Base-by-base conservation (phyloP, 2,888 invertebrate genomes). In the Tetragonula carbonaria region DNA sequence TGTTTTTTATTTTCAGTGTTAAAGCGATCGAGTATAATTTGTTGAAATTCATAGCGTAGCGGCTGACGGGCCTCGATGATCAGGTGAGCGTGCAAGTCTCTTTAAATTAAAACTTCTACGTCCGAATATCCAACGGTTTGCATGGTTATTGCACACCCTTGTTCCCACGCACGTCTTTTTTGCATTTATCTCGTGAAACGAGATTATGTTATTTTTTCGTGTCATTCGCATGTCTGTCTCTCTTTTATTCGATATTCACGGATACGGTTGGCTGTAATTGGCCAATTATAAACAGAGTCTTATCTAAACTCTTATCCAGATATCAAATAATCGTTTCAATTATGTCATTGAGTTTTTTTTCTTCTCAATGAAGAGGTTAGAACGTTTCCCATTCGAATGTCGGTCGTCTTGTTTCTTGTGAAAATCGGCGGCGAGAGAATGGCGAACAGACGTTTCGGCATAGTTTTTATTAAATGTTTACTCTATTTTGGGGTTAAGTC, bases 401-500 rank as follows among this genome's bases (percentile, higher is more conserved):
- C 67, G 55, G 45, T n/a, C 57, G 13, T 8, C 5, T 57, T 74
- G 79, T 55, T 28, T 59, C n/a, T 18, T 2, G 14, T 65, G 33
- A 11, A 57, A 77, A 50, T 62, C 4, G 1, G 66, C 23, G 23
- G 14, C 28, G n/a, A 0, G 2, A n/a, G 11, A 2, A 28, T 55
- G 70, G 67, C 38, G 11, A 23, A 50, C 2, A 51, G 8, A 6
- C 11, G 16, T 18, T 50, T 55, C 23, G 6, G 33, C 4, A 28
- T 14, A n/a, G 68, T 62, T 80, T 70, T 65, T 62, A 28, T 72
- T 28, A 55, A 71, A 80, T 92, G 92, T 90, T 91, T 90, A 89
- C 82, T 80, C 75, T 78, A 78, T 83, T 82, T 81, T 81, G 87
- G 86, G 90, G 91, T 91, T 90, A 90, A 86, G 88, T 90, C 81